A percentile compares a stretch with the other conserved stretches of the same genome.
Evolutionary conservation across 1,140 invertebrate species (phyloP).

Genomic region (Saccostrea echinata): DNA sequence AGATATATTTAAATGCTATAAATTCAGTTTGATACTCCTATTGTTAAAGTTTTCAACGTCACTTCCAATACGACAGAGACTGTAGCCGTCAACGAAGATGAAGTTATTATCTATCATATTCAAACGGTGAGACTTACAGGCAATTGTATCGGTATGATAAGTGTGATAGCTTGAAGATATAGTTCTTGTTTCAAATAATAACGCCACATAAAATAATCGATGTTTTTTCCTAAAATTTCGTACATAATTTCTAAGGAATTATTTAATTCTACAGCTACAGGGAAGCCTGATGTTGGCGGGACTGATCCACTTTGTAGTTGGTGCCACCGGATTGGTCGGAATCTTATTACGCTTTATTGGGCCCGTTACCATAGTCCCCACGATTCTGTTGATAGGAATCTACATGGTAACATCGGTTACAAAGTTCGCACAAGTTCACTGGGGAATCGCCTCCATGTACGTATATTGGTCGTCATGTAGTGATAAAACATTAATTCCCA

Average conservation of each 20-base stretch:
- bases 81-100: not conserved
- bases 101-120: conserved; percentile 7
- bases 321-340: conserved; percentile 85
- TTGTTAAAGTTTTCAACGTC: conserved; percentile 18
- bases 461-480: conserved; percentile 41
- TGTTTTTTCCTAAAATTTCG: no score
- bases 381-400: conserved; percentile 79
- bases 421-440: conserved; percentile 74
- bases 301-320: conserved; percentile 69
- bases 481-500: no score
- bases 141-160: no score
- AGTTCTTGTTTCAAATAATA: no score
- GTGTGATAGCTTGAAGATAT: no score
- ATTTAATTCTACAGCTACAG: conserved; percentile 77
- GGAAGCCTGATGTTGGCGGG: conserved; percentile 71
- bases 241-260: not conserved
- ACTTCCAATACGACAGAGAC: conserved; percentile 14
- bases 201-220: no score
- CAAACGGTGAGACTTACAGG: not conserved
- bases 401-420: conserved; percentile 76
- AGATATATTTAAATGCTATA: no score
- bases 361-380: conserved; percentile 80
- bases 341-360: conserved; percentile 84
- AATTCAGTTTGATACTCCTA: no score
- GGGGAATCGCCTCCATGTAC: conserved; percentile 79